Percentiles rank a stretch among this genome's conserved stretches.
These are phyloP conservation scores for Craniophora ligustri DNA, from an alignment of 2,888 invertebrate genomes.

Conservation along the genomic window DNA sequence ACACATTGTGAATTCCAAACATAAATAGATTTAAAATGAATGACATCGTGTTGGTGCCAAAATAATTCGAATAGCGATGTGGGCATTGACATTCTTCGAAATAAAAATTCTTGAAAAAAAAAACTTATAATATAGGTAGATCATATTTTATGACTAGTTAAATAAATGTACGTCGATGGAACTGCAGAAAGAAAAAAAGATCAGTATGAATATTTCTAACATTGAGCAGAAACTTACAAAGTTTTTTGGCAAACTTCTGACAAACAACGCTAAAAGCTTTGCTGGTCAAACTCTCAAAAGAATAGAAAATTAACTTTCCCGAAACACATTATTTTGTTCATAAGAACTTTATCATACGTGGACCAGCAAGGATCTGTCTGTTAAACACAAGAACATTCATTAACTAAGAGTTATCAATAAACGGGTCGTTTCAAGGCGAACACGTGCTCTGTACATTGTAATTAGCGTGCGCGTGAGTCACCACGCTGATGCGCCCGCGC, in stretches of 20 bases:
- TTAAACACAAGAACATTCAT: conserved; percentile 63
- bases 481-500: conserved; percentile 64
- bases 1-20: conserved; percentile 72
- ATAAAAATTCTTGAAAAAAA: conserved; percentile 44
- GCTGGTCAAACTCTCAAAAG: conserved; percentile 17
- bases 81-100: conserved; percentile 79
- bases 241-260: conserved; percentile 23
- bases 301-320: conserved; percentile 28
- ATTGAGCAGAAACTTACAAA: conserved; percentile 19
- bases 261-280: conserved; percentile 41
- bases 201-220: conserved; percentile 14
- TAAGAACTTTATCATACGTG: conserved; percentile 30
- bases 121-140: conserved; percentile 20
- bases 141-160: conserved; percentile 19
- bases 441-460: conserved; percentile 72
- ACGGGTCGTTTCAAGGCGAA: conserved; percentile 67
- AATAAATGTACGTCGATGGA: conserved; percentile 23
- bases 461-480: conserved; percentile 73
- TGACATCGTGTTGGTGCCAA: conserved; percentile 83
- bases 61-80: conserved; percentile 82
- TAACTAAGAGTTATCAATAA: conserved; percentile 68
- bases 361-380: conserved; percentile 50
- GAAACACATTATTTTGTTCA: conserved; percentile 14
- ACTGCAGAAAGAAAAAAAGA: conserved; percentile 8
- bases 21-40: conserved; percentile 84